These are phyloP conservation scores for Picathartes gymnocephalus DNA, from an alignment of 2,113 vertebrate genomes.

Conservation along the genomic window DNA sequence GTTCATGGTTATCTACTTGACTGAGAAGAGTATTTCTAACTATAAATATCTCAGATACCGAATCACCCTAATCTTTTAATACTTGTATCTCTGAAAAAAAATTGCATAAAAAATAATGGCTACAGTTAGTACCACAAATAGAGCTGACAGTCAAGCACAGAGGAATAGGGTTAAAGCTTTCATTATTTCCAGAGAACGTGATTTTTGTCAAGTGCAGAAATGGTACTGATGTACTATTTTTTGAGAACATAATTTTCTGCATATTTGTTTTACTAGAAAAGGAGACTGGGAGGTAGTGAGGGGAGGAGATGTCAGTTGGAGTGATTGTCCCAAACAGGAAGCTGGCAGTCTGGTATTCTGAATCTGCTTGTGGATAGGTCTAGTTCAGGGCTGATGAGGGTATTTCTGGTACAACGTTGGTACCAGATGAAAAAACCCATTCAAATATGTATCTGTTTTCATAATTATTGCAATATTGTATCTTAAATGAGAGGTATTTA, in stretches of 20 bases:
- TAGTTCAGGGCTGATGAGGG: background rate
- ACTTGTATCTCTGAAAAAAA: background rate
- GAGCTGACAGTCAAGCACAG: background rate
- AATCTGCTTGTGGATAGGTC: background rate
- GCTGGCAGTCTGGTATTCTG: background rate
- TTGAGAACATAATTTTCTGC: background rate
- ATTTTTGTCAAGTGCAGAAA: background rate
- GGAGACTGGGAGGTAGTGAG: rapidly evolving
- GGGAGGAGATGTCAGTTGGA: background rate
- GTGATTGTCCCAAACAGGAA: background rate
- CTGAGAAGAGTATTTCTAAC: background rate
- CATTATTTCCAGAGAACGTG: background rate
- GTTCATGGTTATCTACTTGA: background rate
- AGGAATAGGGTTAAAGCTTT: background rate
- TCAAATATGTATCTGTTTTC: background rate
- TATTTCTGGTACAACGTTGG: background rate
- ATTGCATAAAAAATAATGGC: background rate
- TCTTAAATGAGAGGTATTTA: background rate
- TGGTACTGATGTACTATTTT: background rate
- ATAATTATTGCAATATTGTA: background rate
- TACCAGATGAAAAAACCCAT: background rate
- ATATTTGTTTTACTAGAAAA: background rate
- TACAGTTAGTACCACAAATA: background rate
- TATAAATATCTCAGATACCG: background rate
- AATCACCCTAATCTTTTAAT: background rate